phyloP scores from a whole-genome alignment of 2,113 vertebrate species.

The Eidolon helvum region DNA sequence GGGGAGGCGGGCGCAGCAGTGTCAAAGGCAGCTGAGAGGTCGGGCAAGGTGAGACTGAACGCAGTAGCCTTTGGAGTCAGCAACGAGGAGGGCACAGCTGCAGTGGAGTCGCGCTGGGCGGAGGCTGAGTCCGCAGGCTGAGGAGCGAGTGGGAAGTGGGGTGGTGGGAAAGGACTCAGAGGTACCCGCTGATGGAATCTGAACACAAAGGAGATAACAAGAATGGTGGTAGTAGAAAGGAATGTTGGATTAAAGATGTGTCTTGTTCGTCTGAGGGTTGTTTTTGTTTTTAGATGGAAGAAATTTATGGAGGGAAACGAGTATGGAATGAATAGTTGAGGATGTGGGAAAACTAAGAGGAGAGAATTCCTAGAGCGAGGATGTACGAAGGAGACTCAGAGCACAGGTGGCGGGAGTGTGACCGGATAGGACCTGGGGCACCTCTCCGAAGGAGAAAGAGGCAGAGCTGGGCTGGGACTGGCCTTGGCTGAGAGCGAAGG shows the following conservation, averaged over 20 bases:
- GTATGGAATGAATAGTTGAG: not conserved
- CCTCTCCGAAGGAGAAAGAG: not conserved
- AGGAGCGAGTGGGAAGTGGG: not conserved
- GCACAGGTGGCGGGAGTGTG: no score
- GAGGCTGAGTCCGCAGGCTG: not conserved
- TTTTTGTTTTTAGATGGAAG: not conserved
- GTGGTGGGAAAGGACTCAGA: not conserved
- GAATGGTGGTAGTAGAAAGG: not conserved
- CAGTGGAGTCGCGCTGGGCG: no score
- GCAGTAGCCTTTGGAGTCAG: not conserved
- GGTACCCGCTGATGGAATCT: not conserved
- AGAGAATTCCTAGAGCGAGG: not conserved
- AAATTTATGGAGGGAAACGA: not conserved
- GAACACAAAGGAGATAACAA: not conserved
- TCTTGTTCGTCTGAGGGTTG: not conserved
- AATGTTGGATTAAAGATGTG: not conserved
- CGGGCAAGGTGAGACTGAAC: not conserved
- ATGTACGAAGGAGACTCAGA: not conserved
- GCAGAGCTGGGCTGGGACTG: not conserved
- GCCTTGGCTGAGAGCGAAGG: not conserved
- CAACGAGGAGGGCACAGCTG: not conserved
- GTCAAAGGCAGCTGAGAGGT: not conserved
- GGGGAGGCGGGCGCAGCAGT: not conserved
- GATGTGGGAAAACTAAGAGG: not conserved
- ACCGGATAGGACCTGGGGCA: no score